A percentile compares a stretch with the other conserved stretches of the same genome.
Evolutionary conservation across 1,140 invertebrate species (phyloP).

Genomic region (Lepidurus apus): DNA sequence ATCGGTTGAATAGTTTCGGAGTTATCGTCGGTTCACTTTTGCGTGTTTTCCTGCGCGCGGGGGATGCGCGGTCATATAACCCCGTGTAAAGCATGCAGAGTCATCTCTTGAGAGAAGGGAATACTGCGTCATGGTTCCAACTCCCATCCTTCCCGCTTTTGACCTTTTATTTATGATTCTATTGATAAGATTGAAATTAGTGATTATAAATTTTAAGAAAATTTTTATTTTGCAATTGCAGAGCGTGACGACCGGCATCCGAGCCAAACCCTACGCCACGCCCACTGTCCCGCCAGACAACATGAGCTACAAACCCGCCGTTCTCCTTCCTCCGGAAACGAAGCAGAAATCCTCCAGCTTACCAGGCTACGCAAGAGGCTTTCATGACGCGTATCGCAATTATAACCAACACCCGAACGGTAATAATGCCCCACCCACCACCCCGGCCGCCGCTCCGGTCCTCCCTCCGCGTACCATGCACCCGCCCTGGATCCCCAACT

Average conservation of each 20-base stretch:
- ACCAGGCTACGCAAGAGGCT: constrained; percentile 31
- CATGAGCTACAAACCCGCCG: background rate
- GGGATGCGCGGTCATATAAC: too few species aligned
- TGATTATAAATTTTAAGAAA: background rate
- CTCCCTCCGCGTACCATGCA: background rate
- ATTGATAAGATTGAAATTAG: background rate
- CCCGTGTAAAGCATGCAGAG: too few species aligned
- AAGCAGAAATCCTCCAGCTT: constrained; percentile 31
- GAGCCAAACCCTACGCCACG: constrained; percentile 7
- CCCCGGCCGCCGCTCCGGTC: background rate
- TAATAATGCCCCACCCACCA: background rate
- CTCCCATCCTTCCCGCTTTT: too few species aligned
- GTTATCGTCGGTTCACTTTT: too few species aligned
- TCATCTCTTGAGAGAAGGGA: too few species aligned
- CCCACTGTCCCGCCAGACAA: background rate
- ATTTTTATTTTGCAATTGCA: background rate
- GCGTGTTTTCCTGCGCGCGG: too few species aligned
- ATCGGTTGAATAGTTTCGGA: too few species aligned
- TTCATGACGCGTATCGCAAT: constrained; percentile 27
- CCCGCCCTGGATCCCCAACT: constrained; percentile 13
- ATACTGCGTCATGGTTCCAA: too few species aligned
- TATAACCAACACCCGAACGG: background rate
- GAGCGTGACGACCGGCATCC: constrained; percentile 11
- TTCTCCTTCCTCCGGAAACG: constrained; percentile 3
- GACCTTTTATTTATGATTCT: too few species aligned